Base-by-base conservation (phyloP, 2,797 vertebrate species). In the Loris lydekkerianus region DNA sequence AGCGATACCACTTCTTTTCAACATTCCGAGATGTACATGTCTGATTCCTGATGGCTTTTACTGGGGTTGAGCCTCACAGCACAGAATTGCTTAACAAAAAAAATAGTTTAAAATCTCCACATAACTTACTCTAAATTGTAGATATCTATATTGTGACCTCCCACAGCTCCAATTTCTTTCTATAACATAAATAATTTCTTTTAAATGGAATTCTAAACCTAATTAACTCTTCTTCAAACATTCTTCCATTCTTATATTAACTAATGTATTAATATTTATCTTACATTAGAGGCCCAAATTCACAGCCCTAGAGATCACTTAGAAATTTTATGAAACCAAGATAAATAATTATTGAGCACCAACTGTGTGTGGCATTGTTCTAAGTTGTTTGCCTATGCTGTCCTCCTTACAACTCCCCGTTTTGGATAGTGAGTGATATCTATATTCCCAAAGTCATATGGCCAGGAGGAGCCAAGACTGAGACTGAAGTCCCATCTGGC, bases 21-120 rank as follows among this genome's bases (percentile, higher is more conserved):
- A 31, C 9, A 4, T 69, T 34, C 8, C 73, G 63, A 69, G 87
- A 43, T 46, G 4, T 82, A 8, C 10, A 3, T 63, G 23, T 15
- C 34, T 77, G 58, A 89, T 58, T 93, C 34, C 73, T 95, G 43
- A 73, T 95, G 53, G 13, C n/a, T 86, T 96, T 94, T 86, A 53
- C 75, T 87, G 34, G 20, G n/a, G 27, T 85, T 77, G 69, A 92
- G 14, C 61, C 53, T 91, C 21, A 29, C 2, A 75, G 21, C 60
- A 86, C 58, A 70, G 15, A 90, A 27, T 67, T 89, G 17, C 34
- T 63, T 82, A 85, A 84, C 81, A 73, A 86, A 93, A 93, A 43
- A 56, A 91, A 34, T 49, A 84, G 27, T 49, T 84, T 86, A 80
- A 91, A 82, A 88, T 77, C 23, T 82, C 2, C 18, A 89, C 20